phyloP scores from a whole-genome alignment of 2,888 invertebrate species.

The Leucania comma region DNA sequence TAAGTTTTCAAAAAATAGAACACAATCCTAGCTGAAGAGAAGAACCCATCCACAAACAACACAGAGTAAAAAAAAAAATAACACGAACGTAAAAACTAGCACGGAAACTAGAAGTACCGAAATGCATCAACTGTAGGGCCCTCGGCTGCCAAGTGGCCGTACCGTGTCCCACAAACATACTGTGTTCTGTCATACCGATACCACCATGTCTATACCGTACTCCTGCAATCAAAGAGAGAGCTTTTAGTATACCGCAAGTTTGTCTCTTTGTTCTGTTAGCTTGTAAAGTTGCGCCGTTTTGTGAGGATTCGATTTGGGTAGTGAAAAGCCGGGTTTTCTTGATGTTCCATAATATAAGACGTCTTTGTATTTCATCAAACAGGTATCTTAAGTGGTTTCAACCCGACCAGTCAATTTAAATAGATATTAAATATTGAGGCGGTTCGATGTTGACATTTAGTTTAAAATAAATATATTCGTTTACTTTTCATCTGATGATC shows the following conservation, averaged over 20 bases:
- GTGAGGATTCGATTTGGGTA: constrained; percentile 44
- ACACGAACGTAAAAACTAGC: constrained; percentile 64
- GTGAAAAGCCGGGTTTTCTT: constrained; percentile 13
- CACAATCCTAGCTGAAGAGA: constrained; percentile 25
- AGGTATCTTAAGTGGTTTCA: background rate
- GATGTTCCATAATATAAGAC: background rate
- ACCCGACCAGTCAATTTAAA: background rate
- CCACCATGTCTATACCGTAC: constrained; percentile 64
- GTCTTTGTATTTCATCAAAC: background rate
- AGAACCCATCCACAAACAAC: constrained; percentile 28
- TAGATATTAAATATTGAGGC: background rate
- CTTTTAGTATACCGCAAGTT: constrained; percentile 80
- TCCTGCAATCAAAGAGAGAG: constrained; percentile 84
- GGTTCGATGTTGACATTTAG: background rate
- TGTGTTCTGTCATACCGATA: constrained; percentile 46
- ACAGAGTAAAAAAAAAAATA: constrained; percentile 52
- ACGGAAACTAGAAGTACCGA: constrained; percentile 71
- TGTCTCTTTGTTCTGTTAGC: constrained; percentile 61
- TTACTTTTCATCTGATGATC: too few relatives aligned
- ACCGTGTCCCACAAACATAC: constrained; percentile 70
- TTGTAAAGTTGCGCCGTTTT: constrained; percentile 41
- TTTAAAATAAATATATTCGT: background rate
- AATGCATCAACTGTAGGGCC: constrained; percentile 81
- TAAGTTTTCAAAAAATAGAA: constrained; percentile 18
- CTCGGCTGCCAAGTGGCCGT: constrained; percentile 74